Evolutionary conservation across 2,797 vertebrate species (phyloP).

Genomic region (Hydrocynus forskahlii): DNA sequence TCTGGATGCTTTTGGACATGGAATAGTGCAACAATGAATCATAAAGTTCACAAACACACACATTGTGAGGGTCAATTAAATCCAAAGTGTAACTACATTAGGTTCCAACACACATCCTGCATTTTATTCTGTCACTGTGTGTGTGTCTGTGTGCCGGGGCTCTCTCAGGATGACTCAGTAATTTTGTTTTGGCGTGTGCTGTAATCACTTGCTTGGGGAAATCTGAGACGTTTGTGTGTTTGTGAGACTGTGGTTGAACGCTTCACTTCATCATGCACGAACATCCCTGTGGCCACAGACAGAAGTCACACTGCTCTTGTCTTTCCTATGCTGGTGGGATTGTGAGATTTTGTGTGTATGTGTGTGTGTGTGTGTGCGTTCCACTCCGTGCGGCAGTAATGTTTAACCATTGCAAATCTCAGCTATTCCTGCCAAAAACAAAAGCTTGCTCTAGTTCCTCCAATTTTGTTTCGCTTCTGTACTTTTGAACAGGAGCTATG

Average conservation of each 20-base stretch:
- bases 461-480: no score
- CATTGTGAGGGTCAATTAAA: no score
- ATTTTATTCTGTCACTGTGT: constrained; percentile 9
- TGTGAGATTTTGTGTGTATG: no score
- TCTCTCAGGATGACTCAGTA: constrained; percentile 31
- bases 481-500: no score
- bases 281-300: not conserved
- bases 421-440: no score
- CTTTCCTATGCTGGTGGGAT: no score
- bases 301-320: not conserved
- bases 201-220: constrained; percentile 1
- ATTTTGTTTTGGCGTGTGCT: constrained; percentile 28
- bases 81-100: no score
- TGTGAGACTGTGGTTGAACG: not conserved
- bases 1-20: not conserved
- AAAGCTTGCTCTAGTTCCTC: no score
- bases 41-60: not conserved
- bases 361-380: no score
- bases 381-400: no score
- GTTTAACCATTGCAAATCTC: no score
- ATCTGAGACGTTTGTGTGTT: not conserved
- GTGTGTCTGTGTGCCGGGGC: constrained; percentile 2
- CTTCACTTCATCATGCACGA: not conserved
- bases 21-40: not conserved
- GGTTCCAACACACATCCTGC: no score